phyloP scores from a whole-genome alignment of 2,113 vertebrate genomes.

The Casuarius casuarius region DNA sequence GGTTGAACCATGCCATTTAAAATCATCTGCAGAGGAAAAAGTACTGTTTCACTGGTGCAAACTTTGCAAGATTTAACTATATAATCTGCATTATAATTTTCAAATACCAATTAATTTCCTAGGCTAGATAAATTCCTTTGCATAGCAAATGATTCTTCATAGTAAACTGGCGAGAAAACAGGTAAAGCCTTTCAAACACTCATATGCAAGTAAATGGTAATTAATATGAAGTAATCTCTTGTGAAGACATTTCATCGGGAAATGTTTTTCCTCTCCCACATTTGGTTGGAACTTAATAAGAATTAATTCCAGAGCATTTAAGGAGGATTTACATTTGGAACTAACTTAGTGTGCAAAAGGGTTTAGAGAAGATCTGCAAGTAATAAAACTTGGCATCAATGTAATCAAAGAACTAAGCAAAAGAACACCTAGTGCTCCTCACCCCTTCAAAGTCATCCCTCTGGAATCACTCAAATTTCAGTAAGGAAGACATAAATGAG shows the following conservation, averaged over 20 bases:
- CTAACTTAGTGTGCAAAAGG: background rate
- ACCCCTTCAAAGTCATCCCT: background rate
- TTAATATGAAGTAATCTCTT: background rate
- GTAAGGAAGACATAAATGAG: background rate
- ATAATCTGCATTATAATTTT: background rate
- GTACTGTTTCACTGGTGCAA: background rate
- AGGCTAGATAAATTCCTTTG: background rate
- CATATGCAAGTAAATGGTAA: background rate
- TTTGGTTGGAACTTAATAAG: background rate
- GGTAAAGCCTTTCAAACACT: background rate
- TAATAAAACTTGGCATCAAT: background rate
- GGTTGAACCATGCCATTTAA: fast-evolving
- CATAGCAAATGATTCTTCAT: background rate
- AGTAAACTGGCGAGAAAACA: background rate
- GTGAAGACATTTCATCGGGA: background rate
- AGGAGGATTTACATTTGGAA: background rate
- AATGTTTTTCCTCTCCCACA: background rate
- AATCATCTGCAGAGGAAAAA: background rate
- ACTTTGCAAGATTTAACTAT: background rate
- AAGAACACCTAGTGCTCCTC: background rate
- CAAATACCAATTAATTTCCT: background rate
- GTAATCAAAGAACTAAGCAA: background rate
- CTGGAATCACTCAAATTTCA: background rate
- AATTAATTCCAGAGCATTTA: background rate
- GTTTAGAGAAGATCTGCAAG: background rate